Base-by-base conservation (phyloP, 1,140 invertebrate genomes). In the Branchinecta lindahli region DNA sequence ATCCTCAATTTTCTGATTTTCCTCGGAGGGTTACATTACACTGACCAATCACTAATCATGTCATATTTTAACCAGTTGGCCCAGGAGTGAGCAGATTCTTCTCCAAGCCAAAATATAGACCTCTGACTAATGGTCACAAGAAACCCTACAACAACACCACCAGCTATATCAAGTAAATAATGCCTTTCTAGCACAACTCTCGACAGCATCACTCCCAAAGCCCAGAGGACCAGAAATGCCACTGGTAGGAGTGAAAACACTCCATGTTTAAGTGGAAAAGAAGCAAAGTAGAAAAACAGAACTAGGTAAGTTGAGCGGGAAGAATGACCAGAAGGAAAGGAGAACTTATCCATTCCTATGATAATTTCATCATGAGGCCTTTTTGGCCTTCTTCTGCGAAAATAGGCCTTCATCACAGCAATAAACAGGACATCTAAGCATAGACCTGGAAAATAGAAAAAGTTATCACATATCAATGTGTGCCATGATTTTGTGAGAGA, bases 241-340 rank as follows among this genome's bases (percentile, higher is more conserved):
- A 84, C 45, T 33, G 73, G 75, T 20, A 83, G 78, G 1, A 88
- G 69, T 0, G 87, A 84, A 78, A 84, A 84, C 9, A 89, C 73
- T 71, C 73, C 18, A 5, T 33, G 33, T 33, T 33, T 33, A 1
- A 61, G 18, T 12, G 52, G 52, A 15, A 61, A 61, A 15, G 18
- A 61, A 61, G 52, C 12, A 15, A 61, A 61, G 10, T 21, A 66
- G 70, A 90, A 86, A 74, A 92, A 89, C 66, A 85, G 84, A 1
- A 85, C 80, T 15, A 98, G 79, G 76, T 91, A 85, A 10, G 87
- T 82, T 9, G 91, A 85, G 74, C 96, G 80, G n/a, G 92, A 93
- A 3, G 91, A 85, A 80, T 99, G 96, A 0, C 96, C 96, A 0
- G 94, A 97, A 44, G 95, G 96, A 79, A 98, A 98, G 46, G 93